Conservation (phyloP, 1,140 invertebrate species). For the Dreissena rostriformis region DNA sequence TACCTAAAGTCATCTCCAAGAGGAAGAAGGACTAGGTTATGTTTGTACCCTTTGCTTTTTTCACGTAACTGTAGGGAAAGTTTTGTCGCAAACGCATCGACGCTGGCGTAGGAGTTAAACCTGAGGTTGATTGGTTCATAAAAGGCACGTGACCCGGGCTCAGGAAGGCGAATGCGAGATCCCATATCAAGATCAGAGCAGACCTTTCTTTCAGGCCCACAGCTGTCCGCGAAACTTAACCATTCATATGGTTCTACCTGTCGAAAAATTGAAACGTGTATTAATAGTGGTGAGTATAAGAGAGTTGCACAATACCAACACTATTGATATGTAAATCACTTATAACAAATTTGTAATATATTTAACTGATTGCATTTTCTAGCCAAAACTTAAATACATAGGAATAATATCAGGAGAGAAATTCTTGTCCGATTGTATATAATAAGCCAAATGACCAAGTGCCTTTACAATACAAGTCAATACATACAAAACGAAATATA, state of each 20-base stretch:
- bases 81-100: slow-evolving; percentile 10
- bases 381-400: too few species aligned
- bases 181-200: slow-evolving; percentile 13
- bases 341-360: too few species aligned
- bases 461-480: too few species aligned
- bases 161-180: not conserved
- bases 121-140: not conserved
- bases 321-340: too few species aligned
- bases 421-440: too few species aligned
- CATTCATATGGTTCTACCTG: slow-evolving; percentile 31
- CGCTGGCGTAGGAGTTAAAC: slow-evolving; percentile 2
- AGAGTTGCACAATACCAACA: too few species aligned
- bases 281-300: too few species aligned
- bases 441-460: too few species aligned
- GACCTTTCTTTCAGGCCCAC: slow-evolving; percentile 1
- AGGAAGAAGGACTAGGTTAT: slow-evolving; percentile 11
- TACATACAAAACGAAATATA: too few species aligned
- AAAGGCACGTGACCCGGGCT: not conserved
- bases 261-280: too few species aligned
- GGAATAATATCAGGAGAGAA: too few species aligned
- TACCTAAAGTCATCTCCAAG: slow-evolving; percentile 22
- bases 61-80: not conserved
- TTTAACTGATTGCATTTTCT: too few species aligned
- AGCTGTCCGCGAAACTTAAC: slow-evolving; percentile 28
- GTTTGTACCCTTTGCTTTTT: slow-evolving; percentile 10